Evolutionary conservation across 2,888 invertebrate species (phyloP), one percentile per base, ranked within the genome.

Genomic region (Phlogophora meticulosa): DNA sequence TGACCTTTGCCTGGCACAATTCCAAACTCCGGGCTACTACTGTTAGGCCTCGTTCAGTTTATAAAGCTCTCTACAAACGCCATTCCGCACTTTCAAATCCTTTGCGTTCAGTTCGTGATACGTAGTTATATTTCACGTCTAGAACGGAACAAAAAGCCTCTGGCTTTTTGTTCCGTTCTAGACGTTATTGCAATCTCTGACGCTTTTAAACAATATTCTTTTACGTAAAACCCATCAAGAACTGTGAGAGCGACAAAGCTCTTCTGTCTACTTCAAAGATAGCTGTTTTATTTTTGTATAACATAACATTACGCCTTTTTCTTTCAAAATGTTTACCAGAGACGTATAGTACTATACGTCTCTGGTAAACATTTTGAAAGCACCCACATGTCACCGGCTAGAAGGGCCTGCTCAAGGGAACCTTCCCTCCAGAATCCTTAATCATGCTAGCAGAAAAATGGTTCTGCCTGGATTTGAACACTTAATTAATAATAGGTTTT

Each of bases 81-180:
- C 28, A 43, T 59, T 64, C 45, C 32, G 9, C 36, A 46, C 52
- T 70, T 65, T 66, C 9, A 45, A 72, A 62, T 77, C 58, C 66
- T 66, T 69, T 65, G 52, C 46, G 56, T 46, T 9, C 36, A 64
- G 53, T 58, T 66, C 38, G 22, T 70, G 74, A 77, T 65, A 77
- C 53, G 65, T 60, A 56, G 60, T 53, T 71, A 74, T 77, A 71
- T 71, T 77, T 74, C 52, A 74, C 20, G n/a, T n/a, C n/a, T n/a
- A n/a, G n/a, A n/a, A n/a, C n/a, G n/a, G n/a, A n/a, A n/a, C n/a
- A n/a, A n/a, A n/a, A n/a, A n/a, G n/a, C n/a, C n/a, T 0, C 38
- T 22, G 52, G 24, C 49, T 45, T 61, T 74, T 72, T 36, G 17
- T 32, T 43, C 13, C 24, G 9, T 46, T 66, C 24, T 38, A 60